Base-by-base conservation (phyloP, 2,113 vertebrate genomes). In the Albula goreensis region DNA sequence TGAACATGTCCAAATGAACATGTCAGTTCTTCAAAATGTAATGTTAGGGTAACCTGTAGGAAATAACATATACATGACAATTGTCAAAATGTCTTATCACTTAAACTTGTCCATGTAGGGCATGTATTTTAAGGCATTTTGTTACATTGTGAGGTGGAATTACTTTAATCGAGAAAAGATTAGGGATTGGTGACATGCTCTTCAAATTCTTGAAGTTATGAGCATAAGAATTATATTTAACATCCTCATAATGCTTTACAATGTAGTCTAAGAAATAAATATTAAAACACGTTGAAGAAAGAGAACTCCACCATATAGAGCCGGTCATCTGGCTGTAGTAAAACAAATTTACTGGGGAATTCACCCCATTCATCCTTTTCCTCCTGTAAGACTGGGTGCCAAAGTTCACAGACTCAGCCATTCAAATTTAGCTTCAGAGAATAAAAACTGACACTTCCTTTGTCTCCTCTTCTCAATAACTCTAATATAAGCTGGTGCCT, bases 371-470 rank as follows among this genome's bases (percentile, higher is more conserved):
- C 8, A 74, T 74, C n/a, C 22, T 74, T 74, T 74, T 74, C 70
- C 22, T 74, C 70, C 10, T 9, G 70, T 8, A 9, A 8, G 6
- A 8, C n/a, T 31, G 10, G 31, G n/a, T 74, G n/a, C 70, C 70
- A 31, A 31, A 74, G n/a, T 31, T 74, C 70, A 74, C 70, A 74
- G 4, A 74, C 8, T 31, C 22, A 74, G 70, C n/a, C 70, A 74
- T 74, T 74, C n/a, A 31, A 74, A 74, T 74, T 74, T 74, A 74
- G 70, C n/a, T n/a, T 74, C n/a, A n/a, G 8, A n/a, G 50, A 50
- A 81, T 52, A 81, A 50, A 81, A 81, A 81, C 22, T 53, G 50
- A 81, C 50, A 81, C 25, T 66, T 9, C 78, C 22, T 52, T 74
- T 74, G 70, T 74, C 70, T 52, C 80, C 7, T 81, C 22, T 52